Base-by-base conservation (phyloP, 2,888 invertebrate species). In the Agrochola litura region DNA sequence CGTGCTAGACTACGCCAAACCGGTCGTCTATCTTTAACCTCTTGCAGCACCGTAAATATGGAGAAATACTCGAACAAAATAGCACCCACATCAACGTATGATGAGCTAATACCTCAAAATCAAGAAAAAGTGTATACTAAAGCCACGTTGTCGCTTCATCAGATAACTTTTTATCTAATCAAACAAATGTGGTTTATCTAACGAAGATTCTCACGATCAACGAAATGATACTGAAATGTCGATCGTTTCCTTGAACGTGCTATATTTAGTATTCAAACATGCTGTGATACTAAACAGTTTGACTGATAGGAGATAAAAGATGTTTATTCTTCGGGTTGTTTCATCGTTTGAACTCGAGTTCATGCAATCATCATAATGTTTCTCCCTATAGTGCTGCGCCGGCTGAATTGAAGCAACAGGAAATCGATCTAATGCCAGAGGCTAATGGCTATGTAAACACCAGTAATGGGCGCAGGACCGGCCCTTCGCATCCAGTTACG, bases 361-460 rank as follows among this genome's bases (percentile, higher is more conserved):
- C 77, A 83, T 69, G 69, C 69, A 73, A 78, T 76, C 66, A 82
- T 81, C 63, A 79, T 81, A 70, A 76, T 77, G 63, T 81, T 67
- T 69, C 70, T 73, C 66, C 60, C 69, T 71, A 75, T 52, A 76
- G 69, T 74, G 74, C 63, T 79, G 76, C 72, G 75, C 66, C 73
- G 73, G 54, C 77, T 79, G 78, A 79, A 83, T 81, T 84, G 85
- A 88, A 89, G 90, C 80, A 90, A 91, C 91, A 92, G 93, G 92
- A 92, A 92, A 92, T 92, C 89, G 90, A 91, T 90, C 87, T 87
- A 86, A 90, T 89, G 90, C 90, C 88, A 87, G 90, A 85, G 90
- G 90, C 90, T 92, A 92, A 92, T 91, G 89, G 88, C 89, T 88
- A 80, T 86, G 90, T 92, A 92, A 92, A 92, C 91, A 91, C 80